Percentiles rank a stretch among this genome's conserved stretches.
Conservation (phyloP, 2,113 vertebrate genomes). For the Epinephelus cyanopodus region DNA sequence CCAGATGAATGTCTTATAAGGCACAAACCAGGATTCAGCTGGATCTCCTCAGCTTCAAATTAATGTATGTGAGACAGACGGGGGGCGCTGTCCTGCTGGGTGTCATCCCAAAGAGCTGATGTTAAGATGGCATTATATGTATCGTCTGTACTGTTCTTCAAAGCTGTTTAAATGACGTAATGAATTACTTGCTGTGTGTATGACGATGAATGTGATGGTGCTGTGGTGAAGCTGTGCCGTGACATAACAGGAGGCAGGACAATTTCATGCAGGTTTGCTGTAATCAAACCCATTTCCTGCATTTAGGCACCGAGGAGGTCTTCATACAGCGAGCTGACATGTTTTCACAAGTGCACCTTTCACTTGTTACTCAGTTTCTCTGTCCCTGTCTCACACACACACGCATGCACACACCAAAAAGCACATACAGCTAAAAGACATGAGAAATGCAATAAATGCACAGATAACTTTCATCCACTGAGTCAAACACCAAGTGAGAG, state of each 20-base stretch:
- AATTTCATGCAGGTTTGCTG: constrained; percentile 29
- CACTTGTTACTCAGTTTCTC: background rate
- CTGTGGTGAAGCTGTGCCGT: constrained; percentile 12
- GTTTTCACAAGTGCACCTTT: constrained; percentile 12
- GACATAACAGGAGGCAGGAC: constrained; percentile 23
- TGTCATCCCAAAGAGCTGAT: background rate
- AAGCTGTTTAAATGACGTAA: background rate
- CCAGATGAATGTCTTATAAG: background rate
- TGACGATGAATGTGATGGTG: background rate
- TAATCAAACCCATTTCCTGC: constrained; percentile 25
- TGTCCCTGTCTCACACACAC: background rate
- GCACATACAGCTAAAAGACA: background rate
- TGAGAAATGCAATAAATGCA: background rate
- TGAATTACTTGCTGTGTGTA: background rate
- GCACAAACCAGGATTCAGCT: constrained; percentile 6
- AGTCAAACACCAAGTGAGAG: background rate
- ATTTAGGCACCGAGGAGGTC: constrained; percentile 1
- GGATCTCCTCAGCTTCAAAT: constrained; percentile 4
- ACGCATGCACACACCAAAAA: background rate
- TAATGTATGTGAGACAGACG: background rate
- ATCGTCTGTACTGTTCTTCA: background rate
- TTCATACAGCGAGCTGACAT: background rate
- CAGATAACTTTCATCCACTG: background rate
- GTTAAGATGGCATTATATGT: background rate
- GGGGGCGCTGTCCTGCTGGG: background rate